Evolutionary conservation across 2,888 invertebrate species (phyloP).

Genomic region (Rhagonycha fulva): DNA sequence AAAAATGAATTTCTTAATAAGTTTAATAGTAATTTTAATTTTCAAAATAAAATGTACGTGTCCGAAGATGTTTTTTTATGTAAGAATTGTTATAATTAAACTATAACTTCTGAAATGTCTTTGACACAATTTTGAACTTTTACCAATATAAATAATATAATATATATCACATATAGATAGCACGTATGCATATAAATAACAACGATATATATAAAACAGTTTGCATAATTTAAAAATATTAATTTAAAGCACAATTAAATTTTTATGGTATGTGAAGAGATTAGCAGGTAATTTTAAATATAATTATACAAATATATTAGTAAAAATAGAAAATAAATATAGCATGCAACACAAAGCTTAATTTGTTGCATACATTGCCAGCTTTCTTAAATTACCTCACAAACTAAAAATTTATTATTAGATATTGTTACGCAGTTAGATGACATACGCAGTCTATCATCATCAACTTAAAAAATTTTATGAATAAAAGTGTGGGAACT

Average conservation of each 20-base stretch:
- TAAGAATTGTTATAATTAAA: too few species aligned
- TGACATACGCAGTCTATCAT: neutral
- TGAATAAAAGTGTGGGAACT: neutral
- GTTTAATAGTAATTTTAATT: too few species aligned
- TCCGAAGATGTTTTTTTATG: too few species aligned
- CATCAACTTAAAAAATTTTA: neutral
- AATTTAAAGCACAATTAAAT: neutral
- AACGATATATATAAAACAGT: neutral
- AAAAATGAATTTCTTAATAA: too few species aligned
- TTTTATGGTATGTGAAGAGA: neutral
- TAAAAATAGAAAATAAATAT: slow-evolving; percentile 5
- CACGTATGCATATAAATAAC: too few species aligned
- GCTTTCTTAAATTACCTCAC: slow-evolving; percentile 12
- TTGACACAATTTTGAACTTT: too few species aligned
- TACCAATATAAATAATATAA: too few species aligned
- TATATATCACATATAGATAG: too few species aligned
- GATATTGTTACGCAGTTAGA: neutral
- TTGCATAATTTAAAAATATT: neutral
- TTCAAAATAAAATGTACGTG: too few species aligned
- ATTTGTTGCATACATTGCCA: slow-evolving; percentile 8
- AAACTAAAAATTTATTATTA: slow-evolving; percentile 13
- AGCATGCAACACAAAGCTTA: slow-evolving; percentile 8
- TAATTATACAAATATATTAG: neutral
- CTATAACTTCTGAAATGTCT: too few species aligned
- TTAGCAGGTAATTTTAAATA: neutral